Base-by-base conservation (phyloP, 2,888 invertebrate species). In the Drosophila histrio region DNA sequence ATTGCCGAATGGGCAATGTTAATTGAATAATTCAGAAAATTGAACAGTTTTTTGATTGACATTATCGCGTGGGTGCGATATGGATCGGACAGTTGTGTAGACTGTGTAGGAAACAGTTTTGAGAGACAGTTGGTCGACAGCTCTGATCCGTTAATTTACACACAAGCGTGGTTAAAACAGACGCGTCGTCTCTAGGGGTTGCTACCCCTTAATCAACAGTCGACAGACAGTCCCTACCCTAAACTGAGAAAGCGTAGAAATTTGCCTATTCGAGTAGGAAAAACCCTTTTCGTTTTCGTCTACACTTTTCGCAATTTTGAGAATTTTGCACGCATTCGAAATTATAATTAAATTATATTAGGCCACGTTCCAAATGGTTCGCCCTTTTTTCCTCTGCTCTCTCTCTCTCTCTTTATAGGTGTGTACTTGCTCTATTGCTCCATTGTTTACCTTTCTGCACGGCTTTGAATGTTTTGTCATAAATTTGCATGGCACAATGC, bases 1-100 rank as follows among this genome's bases (percentile, higher is more conserved):
- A 87, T 81, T 83, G 69, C 50, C 53, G n/a, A n/a, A n/a, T n/a
- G n/a, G 43, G 62, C 67, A 56, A 77, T 72, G 85, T 82, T 82
- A 87, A 84, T 82, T 82, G 85, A 72, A 77, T 74, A 67, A 63
- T 77, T 61, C 41, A 54, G 39, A 13, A 13, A n/a, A 28, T 54
- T 21, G 66, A 84, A 75, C 84, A 84, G 88, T 82, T 83, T 88
- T 85, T 83, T 85, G 85, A 85, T 88, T 85, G 88, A 88, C 85
- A 88, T 61, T 83, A 79, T 86, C 77, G 86, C 86, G 82, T 87
- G 88, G 83, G 88, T 86, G 88, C 73, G 71, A 77, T 75, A 77
- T 80, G 74, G 57, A 77, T 74, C 77, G 46, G 61, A 75, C 85
- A 77, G 66, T 77, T 80, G 83, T 21, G 6, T 41, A 13, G 11